Conservation (phyloP, 92 coral and sea anemone species). For the Actinostola sp. region DNA sequence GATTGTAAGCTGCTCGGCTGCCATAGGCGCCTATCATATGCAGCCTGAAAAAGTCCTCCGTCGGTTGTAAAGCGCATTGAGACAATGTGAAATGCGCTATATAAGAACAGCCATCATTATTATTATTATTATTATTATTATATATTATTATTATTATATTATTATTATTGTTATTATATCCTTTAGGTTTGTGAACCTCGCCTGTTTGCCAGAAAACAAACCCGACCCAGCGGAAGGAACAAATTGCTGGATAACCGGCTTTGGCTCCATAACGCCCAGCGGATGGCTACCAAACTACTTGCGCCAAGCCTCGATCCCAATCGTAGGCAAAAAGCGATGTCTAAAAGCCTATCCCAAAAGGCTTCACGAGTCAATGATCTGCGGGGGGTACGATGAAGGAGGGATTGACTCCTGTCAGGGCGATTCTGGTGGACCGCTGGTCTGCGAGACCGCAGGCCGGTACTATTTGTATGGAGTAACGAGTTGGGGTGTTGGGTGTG, state of each 20-base stretch:
- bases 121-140: too few species aligned
- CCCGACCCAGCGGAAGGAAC: slow-evolving; percentile 26
- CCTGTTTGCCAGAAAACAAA: slow-evolving; percentile 16
- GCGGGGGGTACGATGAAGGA: slow-evolving; percentile 36
- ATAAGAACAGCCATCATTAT: too few species aligned
- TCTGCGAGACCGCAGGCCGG: slow-evolving; percentile 34
- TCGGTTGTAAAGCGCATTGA: too few species aligned
- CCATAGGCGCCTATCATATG: too few species aligned
- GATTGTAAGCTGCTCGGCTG: too few species aligned
- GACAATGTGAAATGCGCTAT: too few species aligned
- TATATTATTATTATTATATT: too few species aligned
- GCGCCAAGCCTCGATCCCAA: slow-evolving; percentile 26
- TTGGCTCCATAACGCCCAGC: slow-evolving; percentile 23
- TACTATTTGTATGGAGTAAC: slow-evolving; percentile 35
- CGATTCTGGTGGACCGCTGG: slow-evolving; percentile 43
- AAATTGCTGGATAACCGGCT: slow-evolving; percentile 29
- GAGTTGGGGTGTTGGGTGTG: slow-evolving; percentile 44
- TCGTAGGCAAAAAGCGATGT: slow-evolving; percentile 24
- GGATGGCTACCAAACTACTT: slow-evolving; percentile 29
- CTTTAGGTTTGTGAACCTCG: slow-evolving; percentile 23
- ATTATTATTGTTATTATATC: too few species aligned
- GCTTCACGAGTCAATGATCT: slow-evolving; percentile 37
- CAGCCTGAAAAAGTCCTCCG: too few species aligned
- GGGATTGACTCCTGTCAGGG: slow-evolving; percentile 44
- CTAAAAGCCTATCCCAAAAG: slow-evolving; percentile 23